A percentile compares a stretch with the other conserved stretches of the same genome.
phyloP scores from a whole-genome alignment of 2,888 invertebrate species.

The Allygus modestus region DNA sequence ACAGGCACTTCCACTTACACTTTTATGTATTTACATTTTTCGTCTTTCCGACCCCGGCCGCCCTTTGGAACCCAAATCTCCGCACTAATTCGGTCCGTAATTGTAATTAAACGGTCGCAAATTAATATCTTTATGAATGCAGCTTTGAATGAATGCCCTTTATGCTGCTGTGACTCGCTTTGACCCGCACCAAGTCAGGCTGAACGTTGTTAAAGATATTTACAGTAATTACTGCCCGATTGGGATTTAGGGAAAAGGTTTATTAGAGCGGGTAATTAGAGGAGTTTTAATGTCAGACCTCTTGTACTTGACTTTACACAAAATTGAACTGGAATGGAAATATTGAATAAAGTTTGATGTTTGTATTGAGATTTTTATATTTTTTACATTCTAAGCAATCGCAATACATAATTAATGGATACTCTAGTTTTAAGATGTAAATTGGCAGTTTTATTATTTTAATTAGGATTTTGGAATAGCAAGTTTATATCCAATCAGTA shows the following conservation, averaged over 20 bases:
- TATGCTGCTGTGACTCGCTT: conserved; percentile 29
- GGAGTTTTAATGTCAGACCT: conserved; percentile 11
- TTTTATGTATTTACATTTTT: conserved; percentile 63
- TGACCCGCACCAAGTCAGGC: conserved; percentile 7
- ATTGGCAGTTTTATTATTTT: too few relatives aligned
- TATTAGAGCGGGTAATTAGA: conserved; percentile 26
- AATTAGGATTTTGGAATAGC: too few relatives aligned
- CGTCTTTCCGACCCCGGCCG: conserved; percentile 29
- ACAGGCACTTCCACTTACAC: conserved; percentile 44
- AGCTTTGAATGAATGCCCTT: conserved; percentile 52
- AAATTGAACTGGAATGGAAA: neutral
- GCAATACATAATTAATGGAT: too few relatives aligned
- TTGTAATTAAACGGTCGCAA: conserved; percentile 62
- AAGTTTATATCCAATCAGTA: too few relatives aligned
- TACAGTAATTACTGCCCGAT: conserved; percentile 30
- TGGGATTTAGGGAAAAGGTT: conserved; percentile 1
- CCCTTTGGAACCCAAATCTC: conserved; percentile 60
- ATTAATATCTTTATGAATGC: conserved; percentile 63
- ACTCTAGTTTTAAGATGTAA: too few relatives aligned
- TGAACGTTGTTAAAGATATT: conserved; percentile 31
- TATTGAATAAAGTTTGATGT: neutral
- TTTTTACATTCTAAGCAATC: too few relatives aligned
- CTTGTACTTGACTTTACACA: conserved; percentile 10
- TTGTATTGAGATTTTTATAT: neutral
- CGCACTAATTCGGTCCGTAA: conserved; percentile 44